A percentile compares a stretch with the other conserved stretches of the same genome.
phyloP scores from a whole-genome alignment of 2,113 vertebrate species.

The Cynoglossus semilaevis region DNA sequence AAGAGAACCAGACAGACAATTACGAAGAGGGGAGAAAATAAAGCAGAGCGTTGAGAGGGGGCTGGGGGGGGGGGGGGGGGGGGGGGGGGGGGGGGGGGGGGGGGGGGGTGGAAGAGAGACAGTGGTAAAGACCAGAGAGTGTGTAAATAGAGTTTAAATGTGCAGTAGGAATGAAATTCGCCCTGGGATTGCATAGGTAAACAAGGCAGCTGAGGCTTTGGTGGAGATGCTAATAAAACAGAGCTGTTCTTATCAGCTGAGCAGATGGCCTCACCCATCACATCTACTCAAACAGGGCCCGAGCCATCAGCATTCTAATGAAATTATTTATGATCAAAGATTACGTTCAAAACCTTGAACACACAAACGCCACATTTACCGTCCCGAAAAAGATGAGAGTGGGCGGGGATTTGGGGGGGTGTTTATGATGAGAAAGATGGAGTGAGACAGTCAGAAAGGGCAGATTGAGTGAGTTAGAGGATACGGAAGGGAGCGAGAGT shows the following conservation, averaged over 20 bases:
- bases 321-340: conserved; percentile 78
- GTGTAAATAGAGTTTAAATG: conserved; percentile 77
- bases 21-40: no score
- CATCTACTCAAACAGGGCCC: conserved; percentile 71
- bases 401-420: conserved; percentile 3
- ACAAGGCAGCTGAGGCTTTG: conserved; percentile 73
- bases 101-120: conserved; percentile 36
- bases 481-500: conserved; percentile 10
- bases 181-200: conserved; percentile 72
- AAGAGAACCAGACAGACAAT: conserved; percentile 56
- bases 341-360: conserved; percentile 70
- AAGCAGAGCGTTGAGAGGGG: no score
- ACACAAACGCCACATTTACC: conserved; percentile 64
- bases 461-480: conserved; percentile 36
- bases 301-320: conserved; percentile 76
- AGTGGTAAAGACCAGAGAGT: conserved; percentile 53
- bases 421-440: conserved; percentile 22
- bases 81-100: conserved; percentile 24
- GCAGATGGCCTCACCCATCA: conserved; percentile 77
- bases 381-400: conserved; percentile 50
- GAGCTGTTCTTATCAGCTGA: conserved; percentile 76
- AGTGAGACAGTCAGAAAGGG: conserved; percentile 32
- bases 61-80: no score
- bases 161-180: conserved; percentile 71
- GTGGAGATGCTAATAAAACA: conserved; percentile 76